Conservation (phyloP, 2,888 invertebrate species). For the Trachelus stipa region DNA sequence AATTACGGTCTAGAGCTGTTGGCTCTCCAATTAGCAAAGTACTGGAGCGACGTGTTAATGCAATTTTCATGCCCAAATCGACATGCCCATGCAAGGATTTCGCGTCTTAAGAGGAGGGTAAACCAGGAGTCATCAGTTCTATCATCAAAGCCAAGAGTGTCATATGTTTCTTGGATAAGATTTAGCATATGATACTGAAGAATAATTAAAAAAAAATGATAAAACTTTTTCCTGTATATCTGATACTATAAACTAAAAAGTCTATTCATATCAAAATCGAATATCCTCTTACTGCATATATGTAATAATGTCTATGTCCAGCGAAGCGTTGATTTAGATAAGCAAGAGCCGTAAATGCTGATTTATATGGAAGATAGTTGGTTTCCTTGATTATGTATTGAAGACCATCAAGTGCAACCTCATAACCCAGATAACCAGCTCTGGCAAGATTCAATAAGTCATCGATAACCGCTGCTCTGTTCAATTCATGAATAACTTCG, state of each 20-base stretch:
- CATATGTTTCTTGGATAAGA: conserved; percentile 67
- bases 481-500: conserved; percentile 70
- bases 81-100: conserved; percentile 73
- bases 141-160: conserved; percentile 70
- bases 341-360: conserved; percentile 71
- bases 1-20: conserved; percentile 26
- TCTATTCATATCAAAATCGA: conserved; percentile 6
- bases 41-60: conserved; percentile 60
- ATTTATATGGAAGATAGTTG: conserved; percentile 77
- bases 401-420: conserved; percentile 70
- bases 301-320: conserved; percentile 48
- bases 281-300: conserved; percentile 53
- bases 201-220: conserved; percentile 11
- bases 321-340: conserved; percentile 68
- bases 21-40: conserved; percentile 66
- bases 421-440: conserved; percentile 69
- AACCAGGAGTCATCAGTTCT: conserved; percentile 67
- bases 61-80: conserved; percentile 70
- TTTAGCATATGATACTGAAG: conserved; percentile 35
- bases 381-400: conserved; percentile 73
- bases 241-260: not conserved
- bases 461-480: conserved; percentile 79
- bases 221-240: not conserved
- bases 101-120: conserved; percentile 69
- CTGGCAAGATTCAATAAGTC: conserved; percentile 74